A percentile compares a stretch with the other conserved stretches of the same genome.
Evolutionary conservation across 2,113 vertebrate species (phyloP).

Genomic region (Nesoenas mayeri): DNA sequence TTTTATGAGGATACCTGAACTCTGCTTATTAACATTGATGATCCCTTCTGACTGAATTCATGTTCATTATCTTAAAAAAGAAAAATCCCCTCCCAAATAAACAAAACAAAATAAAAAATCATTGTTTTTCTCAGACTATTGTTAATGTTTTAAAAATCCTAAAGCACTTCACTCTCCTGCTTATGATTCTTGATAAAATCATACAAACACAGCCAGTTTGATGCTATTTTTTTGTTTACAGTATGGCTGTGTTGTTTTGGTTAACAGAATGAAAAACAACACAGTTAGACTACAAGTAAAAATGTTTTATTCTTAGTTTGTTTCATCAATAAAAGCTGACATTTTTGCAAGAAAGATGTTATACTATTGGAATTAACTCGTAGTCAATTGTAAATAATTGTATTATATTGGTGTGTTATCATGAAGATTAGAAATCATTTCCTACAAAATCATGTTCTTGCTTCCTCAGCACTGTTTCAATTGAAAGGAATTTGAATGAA

Average conservation of each 20-base stretch:
- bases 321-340: slow-evolving; percentile 85
- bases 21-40: neutral
- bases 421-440: slow-evolving; percentile 86
- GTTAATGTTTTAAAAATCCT: slow-evolving; percentile 21
- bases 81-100: neutral
- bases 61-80: neutral
- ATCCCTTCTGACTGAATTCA: neutral
- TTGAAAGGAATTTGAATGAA: slow-evolving; percentile 88
- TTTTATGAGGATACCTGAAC: neutral
- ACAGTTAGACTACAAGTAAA: slow-evolving; percentile 76
- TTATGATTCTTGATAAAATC: slow-evolving; percentile 73
- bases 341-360: slow-evolving; percentile 82
- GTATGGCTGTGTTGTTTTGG: slow-evolving; percentile 78
- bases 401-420: slow-evolving; percentile 84
- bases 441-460: slow-evolving; percentile 82
- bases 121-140: neutral
- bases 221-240: slow-evolving; percentile 81
- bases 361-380: slow-evolving; percentile 84
- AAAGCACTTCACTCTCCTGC: slow-evolving; percentile 32
- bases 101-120: neutral
- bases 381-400: slow-evolving; percentile 88
- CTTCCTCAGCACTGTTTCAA: slow-evolving; percentile 85
- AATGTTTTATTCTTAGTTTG: slow-evolving; percentile 84
- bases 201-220: slow-evolving; percentile 77
- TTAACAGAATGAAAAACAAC: slow-evolving; percentile 81